Evolutionary conservation across 1,140 invertebrate species (phyloP), one percentile per base, ranked within the genome.

Genomic region (Popillia japonica): DNA sequence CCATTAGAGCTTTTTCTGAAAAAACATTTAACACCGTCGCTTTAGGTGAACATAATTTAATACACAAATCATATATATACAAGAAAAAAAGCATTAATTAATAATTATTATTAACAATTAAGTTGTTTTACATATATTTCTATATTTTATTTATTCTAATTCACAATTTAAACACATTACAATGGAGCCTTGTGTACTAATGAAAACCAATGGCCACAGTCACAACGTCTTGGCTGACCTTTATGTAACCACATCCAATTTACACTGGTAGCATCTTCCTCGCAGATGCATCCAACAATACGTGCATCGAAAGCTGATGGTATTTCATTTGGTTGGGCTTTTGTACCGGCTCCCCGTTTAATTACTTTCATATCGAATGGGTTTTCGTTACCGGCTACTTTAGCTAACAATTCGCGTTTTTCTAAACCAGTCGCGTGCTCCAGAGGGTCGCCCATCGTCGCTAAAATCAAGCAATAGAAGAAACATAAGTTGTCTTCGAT

Each of bases 141-240:
- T 75, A 75, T 75, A 64, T 22, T 64, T 64, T 23, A 75, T 73
- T 75, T 75, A 75, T 14, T 44, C 74, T 75, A 75, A 55, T 11
- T 48, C 40, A 75, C 74, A 75, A 48, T 17, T n/a, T n/a, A n/a
- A 75, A 22, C 74, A 55, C 40, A 64, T 78, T 92, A 93, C 82
- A 91, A 82, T 82, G 90, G 88, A 78, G 89, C 86, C 85, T 91
- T 93, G 82, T 95, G 92, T 48, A 92, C 90, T 79, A 98, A 88
- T 89, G 97, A 96, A 90, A 97, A 99, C 96, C 96, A 99, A 86
- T 97, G 91, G 42, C 97, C 97, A 87, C 97, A 98, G 83, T 93
- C 93, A 85, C 97, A 99, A 79, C 97, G 93, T 83, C 94, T 94
- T 42, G 95, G 92, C 79, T 93, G 90, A 27, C 95, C 96, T 86